These are phyloP conservation scores for Metopia argyrocephala DNA, from an alignment of 2,888 invertebrate species.

Conservation along the genomic window DNA sequence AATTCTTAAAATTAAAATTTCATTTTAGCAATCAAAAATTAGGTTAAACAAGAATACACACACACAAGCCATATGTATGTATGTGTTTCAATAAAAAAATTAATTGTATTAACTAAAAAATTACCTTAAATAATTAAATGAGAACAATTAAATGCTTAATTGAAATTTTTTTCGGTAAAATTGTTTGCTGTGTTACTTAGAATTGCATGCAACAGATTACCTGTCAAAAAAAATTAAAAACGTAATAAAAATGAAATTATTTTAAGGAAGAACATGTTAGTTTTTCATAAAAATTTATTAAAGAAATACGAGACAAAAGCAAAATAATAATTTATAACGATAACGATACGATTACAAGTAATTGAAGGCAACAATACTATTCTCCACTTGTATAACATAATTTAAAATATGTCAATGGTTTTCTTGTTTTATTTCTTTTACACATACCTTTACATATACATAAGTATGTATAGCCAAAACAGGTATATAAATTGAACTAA, in stretches of 20 bases:
- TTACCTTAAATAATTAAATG: too few species aligned
- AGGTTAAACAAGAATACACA: too few species aligned
- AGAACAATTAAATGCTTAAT: too few species aligned
- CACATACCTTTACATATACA: too few species aligned
- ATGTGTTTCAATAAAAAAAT: too few species aligned
- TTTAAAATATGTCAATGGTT: slow-evolving; percentile 27
- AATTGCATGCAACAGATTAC: slow-evolving; percentile 52
- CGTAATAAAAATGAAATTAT: neutral
- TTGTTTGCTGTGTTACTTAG: too few species aligned
- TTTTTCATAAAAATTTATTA: slow-evolving; percentile 28
- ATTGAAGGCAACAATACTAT: neutral
- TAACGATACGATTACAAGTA: neutral
- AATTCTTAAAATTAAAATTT: too few species aligned
- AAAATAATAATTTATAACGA: neutral
- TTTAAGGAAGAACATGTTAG: neutral
- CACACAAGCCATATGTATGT: too few species aligned
- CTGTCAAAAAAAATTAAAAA: slow-evolving; percentile 35
- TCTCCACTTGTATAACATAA: neutral
- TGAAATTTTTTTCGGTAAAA: too few species aligned
- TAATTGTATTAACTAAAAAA: too few species aligned
- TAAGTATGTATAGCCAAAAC: too few species aligned
- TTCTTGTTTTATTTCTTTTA: slow-evolving; percentile 10
- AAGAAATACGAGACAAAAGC: neutral
- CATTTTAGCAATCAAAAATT: too few species aligned
- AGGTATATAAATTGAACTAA: neutral